Evolutionary conservation across 64 coral and sea anemone genomes (phyloP), one percentile per base, ranked within the genome.

Genomic region (Porites lutea): DNA sequence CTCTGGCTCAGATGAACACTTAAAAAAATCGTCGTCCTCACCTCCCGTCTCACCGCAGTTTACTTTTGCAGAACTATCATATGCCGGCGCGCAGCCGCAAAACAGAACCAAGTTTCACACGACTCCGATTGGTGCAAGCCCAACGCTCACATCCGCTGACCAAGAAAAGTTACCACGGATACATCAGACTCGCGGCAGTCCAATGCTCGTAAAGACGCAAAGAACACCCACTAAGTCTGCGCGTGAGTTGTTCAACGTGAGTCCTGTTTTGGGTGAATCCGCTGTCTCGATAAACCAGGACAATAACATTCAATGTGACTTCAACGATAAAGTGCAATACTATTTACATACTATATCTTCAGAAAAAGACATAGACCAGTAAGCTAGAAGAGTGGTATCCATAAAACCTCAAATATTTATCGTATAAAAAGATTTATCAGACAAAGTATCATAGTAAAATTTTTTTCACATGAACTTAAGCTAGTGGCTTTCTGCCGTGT

Each of bases 241-340:
- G 63, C 61, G 81, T 9, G 81, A 84, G 61, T n/a, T 67, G 63
- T 84, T 84, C 47, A 84, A 84, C 19, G 46, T 84, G 45, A 84
- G 81, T 84, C 81, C 81, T 51, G 64, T 84, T 11, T 51, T 84
- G 81, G 81, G 59, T 51, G 60, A 84, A 10, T 84, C 81, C 47
- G 62, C 61, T 84, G 64, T 68, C 13, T 3, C 48, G 16, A 51
- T 13, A 51, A 60, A 65, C 43, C 2, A 61, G 15, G 20, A 84
- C 46, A 51, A 68, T 48, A 69, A 12, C 46, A 52, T 51, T 6
- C 81, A 84, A 46, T 84, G 81, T 64, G 59, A 67, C 16, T 15
- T 50, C 46, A 51, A 61, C 13, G 81, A 84, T 48, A 84, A 84
- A 68, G 81, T 84, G 6, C 61, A 84, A 13, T 84, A 84, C 16